Percentiles rank a stretch among this genome's conserved stretches.
These are phyloP conservation scores for Galeopterus variegatus DNA, from an alignment of 2,113 vertebrate species.

Conservation along the genomic window DNA sequence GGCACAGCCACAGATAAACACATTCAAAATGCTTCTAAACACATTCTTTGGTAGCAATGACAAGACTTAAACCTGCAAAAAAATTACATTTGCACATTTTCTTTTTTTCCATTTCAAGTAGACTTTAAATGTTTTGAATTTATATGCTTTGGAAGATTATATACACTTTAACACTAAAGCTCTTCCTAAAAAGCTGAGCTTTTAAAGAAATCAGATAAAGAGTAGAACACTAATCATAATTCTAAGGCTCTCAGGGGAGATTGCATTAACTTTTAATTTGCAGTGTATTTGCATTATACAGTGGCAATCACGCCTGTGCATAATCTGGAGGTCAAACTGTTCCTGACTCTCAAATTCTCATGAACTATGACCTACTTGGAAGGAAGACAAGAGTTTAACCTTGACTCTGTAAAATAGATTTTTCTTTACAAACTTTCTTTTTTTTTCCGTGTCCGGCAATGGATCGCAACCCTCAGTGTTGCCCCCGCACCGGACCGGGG, in stretches of 20 bases:
- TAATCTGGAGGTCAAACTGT: conserved; percentile 74
- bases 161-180: conserved; percentile 18
- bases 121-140: conserved; percentile 22
- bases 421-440: conserved; percentile 46
- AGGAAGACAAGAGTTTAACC: conserved; percentile 11
- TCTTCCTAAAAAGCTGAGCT: conserved; percentile 10
- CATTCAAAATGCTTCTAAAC: conserved; percentile 82
- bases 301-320: conserved; percentile 66
- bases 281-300: conserved; percentile 73
- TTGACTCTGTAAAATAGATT: conserved; percentile 24
- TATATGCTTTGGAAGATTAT: neutral
- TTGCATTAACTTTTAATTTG: conserved; percentile 81
- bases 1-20: conserved; percentile 66
- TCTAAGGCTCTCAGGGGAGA: conserved; percentile 27
- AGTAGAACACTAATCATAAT: conserved; percentile 49
- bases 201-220: conserved; percentile 56
- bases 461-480: too few species aligned
- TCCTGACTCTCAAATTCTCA: conserved; percentile 49
- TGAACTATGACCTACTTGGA: neutral
- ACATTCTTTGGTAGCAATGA: conserved; percentile 54
- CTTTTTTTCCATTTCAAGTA: conserved; percentile 48
- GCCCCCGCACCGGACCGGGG: too few species aligned
- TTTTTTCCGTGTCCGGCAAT: too few species aligned
- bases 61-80: conserved; percentile 51
- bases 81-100: neutral